phyloP scores from a whole-genome alignment of 2,888 invertebrate species.

The Ernsta delagoae region DNA sequence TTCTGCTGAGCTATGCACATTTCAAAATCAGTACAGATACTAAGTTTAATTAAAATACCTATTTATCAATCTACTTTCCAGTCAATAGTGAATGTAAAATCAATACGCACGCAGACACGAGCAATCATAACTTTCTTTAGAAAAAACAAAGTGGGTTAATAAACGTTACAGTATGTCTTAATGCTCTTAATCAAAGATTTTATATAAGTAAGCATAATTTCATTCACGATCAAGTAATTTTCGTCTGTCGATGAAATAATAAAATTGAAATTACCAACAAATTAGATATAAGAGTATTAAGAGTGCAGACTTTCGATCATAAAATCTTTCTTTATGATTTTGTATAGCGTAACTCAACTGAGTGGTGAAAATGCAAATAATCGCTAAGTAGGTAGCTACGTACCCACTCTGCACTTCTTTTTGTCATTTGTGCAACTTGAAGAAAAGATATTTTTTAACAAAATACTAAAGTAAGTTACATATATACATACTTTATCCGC shows the following conservation, averaged over 20 bases:
- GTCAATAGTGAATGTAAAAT: slow-evolving; percentile 10
- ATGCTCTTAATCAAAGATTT: slow-evolving; percentile 12
- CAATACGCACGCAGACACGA: neutral
- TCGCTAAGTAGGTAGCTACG: too few species aligned
- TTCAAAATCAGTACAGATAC: too few species aligned
- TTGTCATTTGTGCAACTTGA: too few species aligned
- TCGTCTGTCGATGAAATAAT: slow-evolving; percentile 19
- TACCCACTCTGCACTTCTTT: too few species aligned
- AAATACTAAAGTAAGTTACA: too few species aligned
- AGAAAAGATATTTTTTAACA: too few species aligned
- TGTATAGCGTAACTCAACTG: neutral
- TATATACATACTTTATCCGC: too few species aligned
- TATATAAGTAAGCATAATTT: slow-evolving; percentile 17
- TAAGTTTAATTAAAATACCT: neutral
- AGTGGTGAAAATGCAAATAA: neutral
- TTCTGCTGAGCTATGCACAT: too few species aligned
- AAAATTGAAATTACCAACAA: slow-evolving; percentile 30
- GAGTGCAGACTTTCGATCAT: slow-evolving; percentile 32
- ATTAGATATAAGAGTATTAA: slow-evolving; percentile 15
- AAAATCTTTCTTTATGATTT: slow-evolving; percentile 30
- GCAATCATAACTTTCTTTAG: slow-evolving; percentile 14
- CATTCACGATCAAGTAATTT: slow-evolving; percentile 28
- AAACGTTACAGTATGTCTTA: neutral
- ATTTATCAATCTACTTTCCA: neutral
- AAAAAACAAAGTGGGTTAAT: neutral